Evolutionary conservation across 2,797 vertebrate species (phyloP), one percentile per base, ranked within the genome.

Genomic region (Coccyzus lansbergi): DNA sequence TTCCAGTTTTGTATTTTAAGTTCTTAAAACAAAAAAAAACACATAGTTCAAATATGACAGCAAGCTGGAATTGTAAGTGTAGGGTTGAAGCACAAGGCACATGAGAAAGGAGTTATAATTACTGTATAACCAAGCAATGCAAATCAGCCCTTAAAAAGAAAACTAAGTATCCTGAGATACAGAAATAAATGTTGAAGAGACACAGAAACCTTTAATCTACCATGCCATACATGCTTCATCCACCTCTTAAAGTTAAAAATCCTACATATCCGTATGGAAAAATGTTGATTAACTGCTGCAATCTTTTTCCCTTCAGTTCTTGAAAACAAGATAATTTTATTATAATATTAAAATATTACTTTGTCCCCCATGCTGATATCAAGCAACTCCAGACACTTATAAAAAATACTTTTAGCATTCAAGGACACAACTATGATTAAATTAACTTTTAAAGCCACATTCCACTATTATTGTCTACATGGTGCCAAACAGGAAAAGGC

Each of bases 1-100:
- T 20, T 90, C 49, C 4, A 12, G 21, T 44, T 90, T 77, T 62
- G 46, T 69, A 68, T 13, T 62, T 52, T 79, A 90, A 42, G 28
- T 29, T 83, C 52, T 86, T 78, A 84, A 93, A 89, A 75, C 10
- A 36, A 21, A 67, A 93, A 86, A 89, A n/a, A n/a, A n/a, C n/a
- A 48, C 9, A 49, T 0, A 87, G 58, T 63, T 44, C n/a, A 90
- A 94, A 74, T 36, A 77, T 9, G 31, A 86, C 15, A 84, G 18
- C 29, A 51, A 60, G 33, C 12, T 68, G 34, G 19, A 80, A 80
- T n/a, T 89, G 17, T 52, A 84, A 90, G 53, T 52, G 52, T 8
- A 58, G 4, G 28, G 60, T 29, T 90, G 44, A 88, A 84, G 8
- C 24, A 83, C 58, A 85, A 90, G 22, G 33, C 56, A 33, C 33